Evolutionary conservation across 2,888 invertebrate species (phyloP), one percentile per base, ranked within the genome.

Genomic region (Apamea monoglypha): DNA sequence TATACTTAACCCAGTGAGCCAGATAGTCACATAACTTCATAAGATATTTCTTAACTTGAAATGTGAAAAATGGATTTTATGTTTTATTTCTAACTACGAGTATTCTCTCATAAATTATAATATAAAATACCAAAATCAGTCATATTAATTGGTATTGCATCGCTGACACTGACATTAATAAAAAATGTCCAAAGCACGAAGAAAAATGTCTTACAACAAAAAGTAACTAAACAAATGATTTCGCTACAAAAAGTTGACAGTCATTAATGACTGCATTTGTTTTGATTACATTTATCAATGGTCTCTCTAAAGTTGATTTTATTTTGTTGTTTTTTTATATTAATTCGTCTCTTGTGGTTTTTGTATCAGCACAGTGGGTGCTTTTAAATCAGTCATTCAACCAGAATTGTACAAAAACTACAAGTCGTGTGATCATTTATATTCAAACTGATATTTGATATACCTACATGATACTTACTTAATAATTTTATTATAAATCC

Each of bases 161-260:
- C 36, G 50, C 29, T 76, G 78, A 78, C 76, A 76, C 25, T 14
- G 14, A 40, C n/a, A 80, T 83, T 78, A 68, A n/a, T 80, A 63
- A 71, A 61, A 14, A 64, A 59, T 44, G 59, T 40, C n/a, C 8
- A 63, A 78, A 50, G 14, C 29, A 32, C n/a, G 21, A 68, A 68
- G 36, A 78, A 74, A 61, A 68, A 76, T 53, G 67, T 59, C 64
- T 68, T 56, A 69, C 47, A 68, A 76, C 36, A 66, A 76, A 79
- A 82, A 85, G 8, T 36, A 40, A 47, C 16, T 16, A n/a, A 66
- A 76, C 66, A 79, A 81, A 88, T 85, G 59, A 44, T 76, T 79
- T 66, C 21, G 63, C 21, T 44, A 78, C 70, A 88, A 85, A 80
- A 88, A 78, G 18, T 71, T 81, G 80, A 83, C 78, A 68, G 36